Conservation (phyloP, 2,888 invertebrate species). For the Ferdinandea cuprea region DNA sequence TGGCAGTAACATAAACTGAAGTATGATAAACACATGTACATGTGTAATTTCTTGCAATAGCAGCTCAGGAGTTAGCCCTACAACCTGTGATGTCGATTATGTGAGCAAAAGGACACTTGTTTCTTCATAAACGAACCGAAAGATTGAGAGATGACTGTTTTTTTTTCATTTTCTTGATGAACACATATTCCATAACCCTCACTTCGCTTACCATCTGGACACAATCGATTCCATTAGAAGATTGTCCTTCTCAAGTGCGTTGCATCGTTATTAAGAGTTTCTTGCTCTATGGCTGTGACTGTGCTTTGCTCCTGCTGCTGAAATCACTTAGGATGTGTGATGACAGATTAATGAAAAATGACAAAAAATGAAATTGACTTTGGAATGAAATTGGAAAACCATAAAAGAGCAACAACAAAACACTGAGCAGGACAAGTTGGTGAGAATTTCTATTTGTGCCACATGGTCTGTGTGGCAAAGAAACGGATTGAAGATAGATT, state of each 20-base stretch:
- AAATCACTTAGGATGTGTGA: constrained; percentile 81
- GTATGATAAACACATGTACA: constrained; percentile 58
- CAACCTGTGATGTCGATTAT: constrained; percentile 72
- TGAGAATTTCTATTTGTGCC: constrained; percentile 59
- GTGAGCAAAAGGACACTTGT: constrained; percentile 68
- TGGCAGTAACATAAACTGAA: constrained; percentile 17
- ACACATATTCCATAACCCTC: constrained; percentile 51
- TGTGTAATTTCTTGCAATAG: constrained; percentile 35
- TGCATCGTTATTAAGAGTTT: constrained; percentile 54
- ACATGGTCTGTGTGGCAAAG: constrained; percentile 20
- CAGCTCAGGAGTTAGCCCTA: constrained; percentile 48
- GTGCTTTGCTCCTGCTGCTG: constrained; percentile 51
- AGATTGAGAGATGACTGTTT: background rate
- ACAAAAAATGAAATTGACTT: constrained; percentile 75
- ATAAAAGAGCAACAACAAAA: constrained; percentile 38
- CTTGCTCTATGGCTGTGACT: constrained; percentile 32
- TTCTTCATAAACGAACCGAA: constrained; percentile 39
- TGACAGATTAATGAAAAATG: constrained; percentile 81
- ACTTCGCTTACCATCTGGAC: constrained; percentile 69
- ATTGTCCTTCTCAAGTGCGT: constrained; percentile 66
- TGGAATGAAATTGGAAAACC: constrained; percentile 69
- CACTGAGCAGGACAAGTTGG: constrained; percentile 8
- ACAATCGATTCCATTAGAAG: constrained; percentile 72
- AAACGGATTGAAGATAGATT: constrained; percentile 42
- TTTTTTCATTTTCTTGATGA: background rate